Evolutionary conservation across 2,113 vertebrate species (phyloP), one percentile per base, ranked within the genome.

Genomic region (Puma concolor): DNA sequence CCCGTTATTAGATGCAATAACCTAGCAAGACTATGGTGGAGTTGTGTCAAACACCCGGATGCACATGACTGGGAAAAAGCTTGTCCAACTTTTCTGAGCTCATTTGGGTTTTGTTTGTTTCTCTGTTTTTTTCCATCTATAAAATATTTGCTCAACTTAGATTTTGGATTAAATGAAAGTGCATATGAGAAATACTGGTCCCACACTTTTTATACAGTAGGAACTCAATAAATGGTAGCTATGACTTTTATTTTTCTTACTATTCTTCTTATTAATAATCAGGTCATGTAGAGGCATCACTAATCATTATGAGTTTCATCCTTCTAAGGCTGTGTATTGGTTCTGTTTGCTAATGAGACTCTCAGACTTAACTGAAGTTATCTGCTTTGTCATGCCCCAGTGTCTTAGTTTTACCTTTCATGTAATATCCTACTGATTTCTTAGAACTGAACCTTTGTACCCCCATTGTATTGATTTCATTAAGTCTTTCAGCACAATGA

Each of bases 341-440:
- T 84, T 44, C 44, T 91, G 21, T 96, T 94, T 96, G 63, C 67
- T 96, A 91, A 52, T 95, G 89, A 96, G 23, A 79, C 1, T 1
- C 64, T 92, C 92, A 44, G 67, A 57, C 44, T 90, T 97, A 93
- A 72, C 71, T 92, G 60, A 64, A 48, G 3, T 63, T 72, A 2
- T 0, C 80, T 83, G 21, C 66, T 94, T 74, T 17, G 5, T 87
- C 80, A 91, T 83, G 7, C 38, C n/a, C 36, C 38, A 12, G 17
- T 81, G 48, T 71, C 54, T 76, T 80, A 76, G 17, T 95, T 96
- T 97, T 87, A 90, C 10, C 19, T 96, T 91, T 12, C 1, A 4
- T 69, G 54, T 81, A 38, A 21, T 44, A 48, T 71, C n/a, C 50
- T 83, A 12, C 48, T 9, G 33, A 21, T 36, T 92, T 63, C 72